Evolutionary conservation across 1,140 invertebrate species (phyloP), one percentile per base, ranked within the genome.

Genomic region (Sarcophaga peregrina): DNA sequence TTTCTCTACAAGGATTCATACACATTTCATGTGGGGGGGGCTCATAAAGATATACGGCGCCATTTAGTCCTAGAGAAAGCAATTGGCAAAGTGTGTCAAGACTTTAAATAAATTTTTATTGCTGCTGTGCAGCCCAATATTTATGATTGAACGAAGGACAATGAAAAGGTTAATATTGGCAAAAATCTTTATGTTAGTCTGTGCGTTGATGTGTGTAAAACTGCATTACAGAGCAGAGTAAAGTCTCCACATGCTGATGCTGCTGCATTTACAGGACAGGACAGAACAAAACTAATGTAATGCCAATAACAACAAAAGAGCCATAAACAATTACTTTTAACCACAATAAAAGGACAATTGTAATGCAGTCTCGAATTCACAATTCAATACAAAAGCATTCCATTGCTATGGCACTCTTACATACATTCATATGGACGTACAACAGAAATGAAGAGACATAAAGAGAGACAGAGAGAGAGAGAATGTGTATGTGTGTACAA

Each of bases 241-340:
- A 17, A 20, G 62, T 68, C 62, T 68, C 62, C 62, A 25, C 62
- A 68, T 68, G 62, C 17, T 20, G n/a, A 68, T 68, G 62, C 17
- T 20, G n/a, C 62, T 20, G 62, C 62, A 68, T 25, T 68, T 9
- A 9, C 62, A 68, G 15, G 15, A 68, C 58, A 17, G n/a, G n/a
- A 68, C 15, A 20, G n/a, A 68, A 68, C 20, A 68, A 37, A 37
- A 37, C 15, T 68, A 9, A n/a, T 2, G 54, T 58, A 58, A 13
- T 13, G 8, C 15, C 17, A 68, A 20, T 6, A 68, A 25, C 11
- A 68, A 68, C 62, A 68, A 68, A 8, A 68, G 10, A 20, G 17
- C 17, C 62, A 25, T 20, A 68, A 68, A 68, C 62, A 68, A 68
- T 68, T 68, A 68, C 62, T 68, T 37, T 37, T 68, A 68, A 68